A percentile compares a stretch with the other conserved stretches of the same genome.
phyloP scores from a whole-genome alignment of 2,888 invertebrate species.

The Arctia plantaginis region DNA sequence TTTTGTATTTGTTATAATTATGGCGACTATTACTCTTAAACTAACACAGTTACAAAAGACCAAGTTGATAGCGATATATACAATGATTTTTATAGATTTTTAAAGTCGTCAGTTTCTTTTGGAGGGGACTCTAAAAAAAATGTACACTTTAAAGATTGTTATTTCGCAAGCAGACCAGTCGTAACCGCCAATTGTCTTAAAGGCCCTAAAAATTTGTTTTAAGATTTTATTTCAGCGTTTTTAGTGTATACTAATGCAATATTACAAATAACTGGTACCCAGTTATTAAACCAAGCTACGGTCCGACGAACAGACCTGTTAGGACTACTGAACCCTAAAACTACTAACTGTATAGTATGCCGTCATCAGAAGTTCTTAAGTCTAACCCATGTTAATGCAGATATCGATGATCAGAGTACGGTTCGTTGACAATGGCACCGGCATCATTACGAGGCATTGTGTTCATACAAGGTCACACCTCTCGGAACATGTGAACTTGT shows the following conservation, averaged over 20 bases:
- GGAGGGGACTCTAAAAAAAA: no score
- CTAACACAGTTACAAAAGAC: background rate
- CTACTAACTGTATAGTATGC: background rate
- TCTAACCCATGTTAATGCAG: slow-evolving; percentile 51
- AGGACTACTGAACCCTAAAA: background rate
- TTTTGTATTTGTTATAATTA: background rate
- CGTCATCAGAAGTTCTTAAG: slow-evolving; percentile 34
- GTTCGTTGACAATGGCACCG: slow-evolving; percentile 59
- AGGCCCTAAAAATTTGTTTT: no score
- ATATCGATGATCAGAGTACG: slow-evolving; percentile 56
- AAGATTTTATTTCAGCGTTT: no score
- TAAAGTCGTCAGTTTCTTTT: no score
- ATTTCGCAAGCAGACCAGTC: no score
- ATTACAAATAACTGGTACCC: no score
- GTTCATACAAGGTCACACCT: slow-evolving; percentile 52
- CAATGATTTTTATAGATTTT: no score
- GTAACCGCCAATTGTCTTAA: no score
- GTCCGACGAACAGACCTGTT: background rate
- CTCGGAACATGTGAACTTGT: slow-evolving; percentile 36
- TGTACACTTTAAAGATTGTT: no score
- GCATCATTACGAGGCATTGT: slow-evolving; percentile 64
- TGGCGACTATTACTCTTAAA: background rate
- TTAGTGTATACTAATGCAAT: no score
- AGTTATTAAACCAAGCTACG: background rate
- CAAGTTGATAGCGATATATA: no score